A percentile compares a stretch with the other conserved stretches of the same genome.
Evolutionary conservation across 2,888 invertebrate species (phyloP).

Genomic region (Parelbella ahira): DNA sequence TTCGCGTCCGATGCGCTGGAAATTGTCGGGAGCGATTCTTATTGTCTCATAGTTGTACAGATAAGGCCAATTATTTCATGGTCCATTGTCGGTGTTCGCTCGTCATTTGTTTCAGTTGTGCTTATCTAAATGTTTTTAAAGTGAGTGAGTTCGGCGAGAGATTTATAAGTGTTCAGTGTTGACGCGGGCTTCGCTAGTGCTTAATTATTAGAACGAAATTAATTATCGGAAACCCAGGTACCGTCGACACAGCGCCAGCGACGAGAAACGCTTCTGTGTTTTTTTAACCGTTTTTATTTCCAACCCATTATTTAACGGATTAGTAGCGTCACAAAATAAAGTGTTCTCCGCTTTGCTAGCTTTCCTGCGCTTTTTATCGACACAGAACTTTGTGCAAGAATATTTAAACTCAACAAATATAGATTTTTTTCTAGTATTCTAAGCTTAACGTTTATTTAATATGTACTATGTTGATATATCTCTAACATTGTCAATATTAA

Average conservation of each 20-base stretch:
- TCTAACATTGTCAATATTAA: no score
- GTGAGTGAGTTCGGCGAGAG: slow-evolving; percentile 19
- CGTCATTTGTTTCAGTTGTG: slow-evolving; percentile 16
- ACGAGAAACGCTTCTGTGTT: slow-evolving; percentile 14
- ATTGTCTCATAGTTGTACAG: slow-evolving; percentile 7
- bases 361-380: no score
- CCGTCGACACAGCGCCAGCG: slow-evolving; percentile 12
- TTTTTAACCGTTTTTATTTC: slow-evolving; percentile 24
- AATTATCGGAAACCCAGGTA: slow-evolving; percentile 15
- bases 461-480: no score
- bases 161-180: slow-evolving; percentile 21
- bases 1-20: background rate
- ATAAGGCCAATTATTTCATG: slow-evolving; percentile 7
- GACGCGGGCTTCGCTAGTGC: no score
- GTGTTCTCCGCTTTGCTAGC: slow-evolving; percentile 7
- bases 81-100: slow-evolving; percentile 19
- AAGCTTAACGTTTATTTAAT: no score
- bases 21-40: slow-evolving; percentile 2
- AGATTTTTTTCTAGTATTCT: no score
- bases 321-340: slow-evolving; percentile 21
- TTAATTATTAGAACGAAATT: slow-evolving; percentile 22
- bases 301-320: slow-evolving; percentile 26
- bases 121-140: slow-evolving; percentile 21
- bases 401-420: no score
- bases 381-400: no score